Base-by-base conservation (phyloP, 2,888 invertebrate species). In the Archips crataeganus region DNA sequence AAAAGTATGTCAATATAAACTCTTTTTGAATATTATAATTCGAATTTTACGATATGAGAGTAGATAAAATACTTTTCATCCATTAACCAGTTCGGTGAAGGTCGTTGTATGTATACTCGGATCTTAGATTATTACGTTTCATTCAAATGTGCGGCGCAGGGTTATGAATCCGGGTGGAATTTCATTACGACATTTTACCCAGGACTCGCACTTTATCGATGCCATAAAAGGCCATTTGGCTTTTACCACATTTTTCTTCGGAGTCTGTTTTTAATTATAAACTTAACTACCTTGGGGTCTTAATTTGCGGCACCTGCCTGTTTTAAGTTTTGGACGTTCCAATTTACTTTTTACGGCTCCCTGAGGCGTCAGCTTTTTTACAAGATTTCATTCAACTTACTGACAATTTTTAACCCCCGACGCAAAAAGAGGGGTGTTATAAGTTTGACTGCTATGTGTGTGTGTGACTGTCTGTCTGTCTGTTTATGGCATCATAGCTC, bases 101-200 rank as follows among this genome's bases (percentile, higher is more conserved):
- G 23, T 23, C 23, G 23, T 23, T 23, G 23, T 23, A 23, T 23
- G 1, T 1, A 0, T 23, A 23, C 23, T 23, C 23, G 23, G 0
- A 23, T 23, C 23, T 23, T 23, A 23, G 23, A 23, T 23, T 23
- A 23, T 69, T 69, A 64, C 68, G 69, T 64, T 63, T 68, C 70
- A 74, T 70, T 74, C 70, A 70, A 74, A 70, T 66, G 70, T 62
- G 66, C 62, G 61, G 66, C 62, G 61, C 34, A 71, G 75, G 81
- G 85, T 86, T 89, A 90, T 88, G 87, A 87, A 87, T 87, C 85
- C 79, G 79, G 82, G 75, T 69, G 89, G 90, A 89, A 90, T 90
- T 90, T 89, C 87, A 88, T 90, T 88, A 88, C 79, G 82, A 83
- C 83, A 87, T 87, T 86, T 87, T 82, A 63, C 76, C 79, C 82